phyloP scores from a whole-genome alignment of 1,140 invertebrate species.

The Rhagoletis pomonella region DNA sequence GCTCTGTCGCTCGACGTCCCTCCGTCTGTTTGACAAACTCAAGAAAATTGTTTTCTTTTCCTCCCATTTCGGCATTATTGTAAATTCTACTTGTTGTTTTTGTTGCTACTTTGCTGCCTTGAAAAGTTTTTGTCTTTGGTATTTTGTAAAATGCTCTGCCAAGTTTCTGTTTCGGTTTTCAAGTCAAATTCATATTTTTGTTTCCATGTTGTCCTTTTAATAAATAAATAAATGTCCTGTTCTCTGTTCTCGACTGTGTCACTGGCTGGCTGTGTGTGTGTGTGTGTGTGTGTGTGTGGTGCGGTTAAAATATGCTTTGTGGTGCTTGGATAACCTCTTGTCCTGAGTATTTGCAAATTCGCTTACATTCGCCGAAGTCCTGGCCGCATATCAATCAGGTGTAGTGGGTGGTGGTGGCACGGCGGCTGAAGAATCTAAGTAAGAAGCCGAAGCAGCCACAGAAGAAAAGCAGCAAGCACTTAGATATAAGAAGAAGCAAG shows the following conservation, averaged over 20 bases:
- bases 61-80: conserved; percentile 2
- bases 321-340: conserved; percentile 47
- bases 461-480: conserved; percentile 10
- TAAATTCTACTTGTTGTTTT: not conserved
- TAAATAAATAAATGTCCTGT: conserved; percentile 49
- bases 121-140: conserved; percentile 48
- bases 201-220: conserved; percentile 40
- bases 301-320: conserved; percentile 52
- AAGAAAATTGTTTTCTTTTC: conserved; percentile 53
- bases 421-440: not conserved
- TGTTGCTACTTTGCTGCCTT: conserved; percentile 34
- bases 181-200: conserved; percentile 51
- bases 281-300: conserved; percentile 3
- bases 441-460: not conserved
- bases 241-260: not conserved
- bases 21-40: conserved; percentile 38
- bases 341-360: conserved; percentile 14
- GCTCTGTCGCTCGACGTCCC: not conserved
- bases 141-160: conserved; percentile 53
- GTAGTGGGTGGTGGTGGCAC: not conserved
- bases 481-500: not conserved
- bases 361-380: not conserved
- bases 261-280: not conserved
- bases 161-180: conserved; percentile 51
- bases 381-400: conserved; percentile 41